Conservation (phyloP, 2,888 invertebrate genomes). For the Magallana nippona region DNA sequence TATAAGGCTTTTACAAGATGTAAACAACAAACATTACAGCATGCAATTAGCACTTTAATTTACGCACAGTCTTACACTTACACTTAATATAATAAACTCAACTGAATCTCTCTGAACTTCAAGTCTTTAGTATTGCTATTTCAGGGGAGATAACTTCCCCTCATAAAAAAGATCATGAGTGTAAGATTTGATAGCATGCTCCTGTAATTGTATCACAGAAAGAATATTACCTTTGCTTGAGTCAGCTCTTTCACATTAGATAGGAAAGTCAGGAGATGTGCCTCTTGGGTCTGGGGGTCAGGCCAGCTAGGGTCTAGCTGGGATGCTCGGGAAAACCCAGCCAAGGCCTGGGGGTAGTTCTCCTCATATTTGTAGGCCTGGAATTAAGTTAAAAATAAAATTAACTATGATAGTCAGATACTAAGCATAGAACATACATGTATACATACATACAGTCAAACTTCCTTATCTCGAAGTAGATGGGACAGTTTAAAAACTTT, state of each 20-base stretch:
- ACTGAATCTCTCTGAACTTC: too few relatives aligned
- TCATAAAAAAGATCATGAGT: background rate
- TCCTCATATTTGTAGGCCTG: constrained; percentile 89
- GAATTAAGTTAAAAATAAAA: background rate
- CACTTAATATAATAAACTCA: too few relatives aligned
- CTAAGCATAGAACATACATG: background rate
- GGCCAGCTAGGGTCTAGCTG: constrained; percentile 88
- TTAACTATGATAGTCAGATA: too few relatives aligned
- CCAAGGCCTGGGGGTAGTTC: constrained; percentile 86
- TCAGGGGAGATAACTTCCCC: background rate
- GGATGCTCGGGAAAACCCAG: constrained; percentile 86
- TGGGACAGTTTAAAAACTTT: too few relatives aligned
- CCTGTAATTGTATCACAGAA: background rate
- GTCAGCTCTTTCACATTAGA: constrained; percentile 85
- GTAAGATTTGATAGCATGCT: too few relatives aligned
- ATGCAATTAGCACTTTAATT: background rate
- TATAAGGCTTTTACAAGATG: background rate
- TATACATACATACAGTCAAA: too few relatives aligned
- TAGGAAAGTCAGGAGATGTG: constrained; percentile 85
- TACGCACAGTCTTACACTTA: too few relatives aligned
- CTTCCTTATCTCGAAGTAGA: too few relatives aligned
- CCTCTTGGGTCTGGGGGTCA: constrained; percentile 84
- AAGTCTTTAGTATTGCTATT: background rate
- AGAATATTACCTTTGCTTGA: constrained; percentile 82
- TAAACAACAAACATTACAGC: background rate